Conservation (phyloP, 2,888 invertebrate genomes). For the Polydrusus tereticollis region DNA sequence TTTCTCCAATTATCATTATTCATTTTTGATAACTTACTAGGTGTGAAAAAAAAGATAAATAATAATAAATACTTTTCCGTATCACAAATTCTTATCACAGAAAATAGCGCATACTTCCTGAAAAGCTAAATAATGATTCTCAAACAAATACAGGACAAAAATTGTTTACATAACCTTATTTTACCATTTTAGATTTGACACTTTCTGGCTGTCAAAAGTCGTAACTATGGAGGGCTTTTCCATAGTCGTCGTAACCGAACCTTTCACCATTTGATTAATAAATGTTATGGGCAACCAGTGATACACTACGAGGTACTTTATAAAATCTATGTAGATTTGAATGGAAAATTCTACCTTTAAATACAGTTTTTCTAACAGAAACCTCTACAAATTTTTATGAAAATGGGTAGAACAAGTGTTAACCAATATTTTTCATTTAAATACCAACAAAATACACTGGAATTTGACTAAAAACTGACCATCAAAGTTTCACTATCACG, state of each 20-base stretch:
- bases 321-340: no score
- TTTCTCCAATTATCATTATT: background rate
- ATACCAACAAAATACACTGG: background rate
- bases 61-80: background rate
- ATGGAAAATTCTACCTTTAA: background rate
- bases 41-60: background rate
- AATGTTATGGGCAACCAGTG: background rate
- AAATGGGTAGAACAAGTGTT: background rate
- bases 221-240: no score
- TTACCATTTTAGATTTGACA: background rate
- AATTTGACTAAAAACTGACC: background rate
- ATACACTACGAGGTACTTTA: background rate
- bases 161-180: slow-evolving; percentile 8
- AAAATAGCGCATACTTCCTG: background rate
- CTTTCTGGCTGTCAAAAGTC: background rate
- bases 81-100: slow-evolving; percentile 5
- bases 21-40: slow-evolving; percentile 1
- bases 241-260: no score
- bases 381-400: background rate
- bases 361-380: background rate
- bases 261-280: no score
- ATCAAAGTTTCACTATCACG: background rate
- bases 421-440: background rate
- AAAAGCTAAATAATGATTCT: background rate
- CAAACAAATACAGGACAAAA: background rate